Percentiles rank a stretch among this genome's conserved stretches.
phyloP scores from a whole-genome alignment of 2,113 vertebrate genomes.

The Tragelaphus scriptus region DNA sequence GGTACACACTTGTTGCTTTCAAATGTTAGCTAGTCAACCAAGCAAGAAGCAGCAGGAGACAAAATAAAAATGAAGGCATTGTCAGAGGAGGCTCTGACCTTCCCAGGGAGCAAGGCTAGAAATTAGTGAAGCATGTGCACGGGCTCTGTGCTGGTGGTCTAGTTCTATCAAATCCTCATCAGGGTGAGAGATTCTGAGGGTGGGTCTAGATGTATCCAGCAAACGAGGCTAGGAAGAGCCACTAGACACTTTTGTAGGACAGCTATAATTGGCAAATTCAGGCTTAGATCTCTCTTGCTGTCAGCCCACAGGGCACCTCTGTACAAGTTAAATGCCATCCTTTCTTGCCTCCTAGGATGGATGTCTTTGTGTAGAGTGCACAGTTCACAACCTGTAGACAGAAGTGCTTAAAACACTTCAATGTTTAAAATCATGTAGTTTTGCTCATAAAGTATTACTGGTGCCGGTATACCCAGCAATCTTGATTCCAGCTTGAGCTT shows the following conservation, averaged over 20 bases:
- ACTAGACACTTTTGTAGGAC: not conserved
- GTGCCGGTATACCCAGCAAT: fast-evolving
- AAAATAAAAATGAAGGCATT: not conserved
- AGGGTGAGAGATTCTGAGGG: not conserved
- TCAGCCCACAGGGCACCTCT: not conserved
- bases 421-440: not conserved
- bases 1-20: not conserved
- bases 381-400: not conserved
- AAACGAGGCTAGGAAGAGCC: not conserved
- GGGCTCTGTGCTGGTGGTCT: not conserved
- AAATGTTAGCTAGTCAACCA: not conserved
- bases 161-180: not conserved
- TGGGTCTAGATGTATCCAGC: not conserved
- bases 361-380: not conserved
- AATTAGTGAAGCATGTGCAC: not conserved
- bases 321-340: not conserved
- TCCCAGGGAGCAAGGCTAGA: not conserved
- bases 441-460: not conserved
- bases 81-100: not conserved
- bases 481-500: not conserved
- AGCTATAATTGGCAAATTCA: not conserved
- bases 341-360: not conserved
- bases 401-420: not conserved
- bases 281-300: not conserved
- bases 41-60: not conserved